These are phyloP conservation scores for Andrena dorsata DNA, from an alignment of 2,888 invertebrate genomes.

Conservation along the genomic window DNA sequence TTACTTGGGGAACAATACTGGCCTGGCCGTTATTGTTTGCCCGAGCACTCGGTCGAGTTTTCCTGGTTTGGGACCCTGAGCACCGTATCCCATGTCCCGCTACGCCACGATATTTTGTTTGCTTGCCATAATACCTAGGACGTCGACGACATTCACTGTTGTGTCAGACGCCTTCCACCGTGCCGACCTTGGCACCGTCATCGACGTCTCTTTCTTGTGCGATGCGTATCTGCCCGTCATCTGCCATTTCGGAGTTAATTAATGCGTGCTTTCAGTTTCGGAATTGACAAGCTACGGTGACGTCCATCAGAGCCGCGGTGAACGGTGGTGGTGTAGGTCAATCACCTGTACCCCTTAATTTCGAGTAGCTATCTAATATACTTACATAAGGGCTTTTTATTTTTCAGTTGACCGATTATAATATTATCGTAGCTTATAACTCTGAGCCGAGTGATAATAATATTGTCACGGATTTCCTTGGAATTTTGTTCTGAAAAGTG, in stretches of 20 bases:
- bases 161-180: slow-evolving; percentile 32
- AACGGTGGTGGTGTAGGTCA: too few relatives aligned
- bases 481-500: too few relatives aligned
- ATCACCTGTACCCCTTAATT: too few relatives aligned
- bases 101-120: slow-evolving; percentile 83
- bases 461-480: too few relatives aligned
- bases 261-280: not conserved
- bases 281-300: not conserved
- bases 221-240: slow-evolving; percentile 5
- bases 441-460: too few relatives aligned
- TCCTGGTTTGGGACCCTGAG: slow-evolving; percentile 77
- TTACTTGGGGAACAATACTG: slow-evolving; percentile 84
- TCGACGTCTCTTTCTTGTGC: slow-evolving; percentile 23
- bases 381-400: too few relatives aligned
- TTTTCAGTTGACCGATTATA: too few relatives aligned
- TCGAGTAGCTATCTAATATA: too few relatives aligned
- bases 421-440: too few relatives aligned
- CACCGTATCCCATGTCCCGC: slow-evolving; percentile 72
- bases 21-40: slow-evolving; percentile 83
- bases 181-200: slow-evolving; percentile 46
- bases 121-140: slow-evolving; percentile 77
- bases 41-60: slow-evolving; percentile 81
- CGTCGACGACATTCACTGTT: slow-evolving; percentile 41
- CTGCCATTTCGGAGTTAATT: slow-evolving; percentile 26
- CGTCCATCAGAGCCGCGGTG: too few relatives aligned